These are phyloP conservation scores for Pseudobourletiella spinata DNA, from an alignment of 1,140 invertebrate species.

Conservation along the genomic window DNA sequence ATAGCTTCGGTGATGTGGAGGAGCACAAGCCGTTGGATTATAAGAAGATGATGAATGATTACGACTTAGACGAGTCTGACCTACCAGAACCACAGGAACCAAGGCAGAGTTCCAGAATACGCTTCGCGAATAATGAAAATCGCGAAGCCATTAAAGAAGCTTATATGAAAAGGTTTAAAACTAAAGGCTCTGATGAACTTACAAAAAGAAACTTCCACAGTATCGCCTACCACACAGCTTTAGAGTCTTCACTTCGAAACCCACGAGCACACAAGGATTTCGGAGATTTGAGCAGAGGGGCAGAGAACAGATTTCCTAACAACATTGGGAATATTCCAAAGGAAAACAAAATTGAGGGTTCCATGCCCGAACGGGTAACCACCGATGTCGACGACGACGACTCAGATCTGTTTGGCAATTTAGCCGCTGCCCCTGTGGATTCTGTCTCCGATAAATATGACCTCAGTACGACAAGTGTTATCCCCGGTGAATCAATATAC, in stretches of 20 bases:
- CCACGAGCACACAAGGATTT: background rate
- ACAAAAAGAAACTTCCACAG: background rate
- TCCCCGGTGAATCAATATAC: background rate
- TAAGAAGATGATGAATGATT: background rate
- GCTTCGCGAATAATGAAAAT: background rate
- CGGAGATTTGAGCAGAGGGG: background rate
- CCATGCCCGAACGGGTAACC: background rate
- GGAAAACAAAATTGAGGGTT: background rate
- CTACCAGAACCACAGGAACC: background rate
- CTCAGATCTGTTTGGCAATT: background rate
- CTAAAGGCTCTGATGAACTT: background rate
- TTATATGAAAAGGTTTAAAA: background rate
- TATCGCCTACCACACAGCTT: background rate
- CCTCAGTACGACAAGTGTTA: background rate
- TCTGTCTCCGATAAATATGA: background rate
- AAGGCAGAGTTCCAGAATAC: background rate
- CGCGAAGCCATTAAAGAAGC: background rate
- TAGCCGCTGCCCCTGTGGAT: background rate
- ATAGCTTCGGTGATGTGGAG: background rate
- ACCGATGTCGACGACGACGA: background rate
- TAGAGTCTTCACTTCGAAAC: background rate
- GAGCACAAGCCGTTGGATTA: no score
- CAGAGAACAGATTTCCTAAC: background rate
- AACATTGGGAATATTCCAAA: background rate
- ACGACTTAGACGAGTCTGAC: background rate